These are phyloP conservation scores for Sesamia inferens DNA, from an alignment of 2,888 invertebrate species.

Conservation along the genomic window DNA sequence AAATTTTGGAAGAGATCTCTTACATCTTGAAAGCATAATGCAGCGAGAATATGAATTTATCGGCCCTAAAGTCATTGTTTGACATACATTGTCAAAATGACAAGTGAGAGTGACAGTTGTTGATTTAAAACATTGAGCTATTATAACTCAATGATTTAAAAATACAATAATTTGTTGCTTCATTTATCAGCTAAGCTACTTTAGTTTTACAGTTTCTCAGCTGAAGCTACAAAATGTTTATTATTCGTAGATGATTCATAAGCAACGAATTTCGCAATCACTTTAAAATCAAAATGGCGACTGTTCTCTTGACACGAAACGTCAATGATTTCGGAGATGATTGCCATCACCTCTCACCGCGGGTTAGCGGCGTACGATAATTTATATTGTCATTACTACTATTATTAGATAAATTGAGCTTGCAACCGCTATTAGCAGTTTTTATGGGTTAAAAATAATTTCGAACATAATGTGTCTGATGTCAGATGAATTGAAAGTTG, in stretches of 20 bases:
- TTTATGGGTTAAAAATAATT: slow-evolving; percentile 6
- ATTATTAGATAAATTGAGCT: slow-evolving; percentile 65
- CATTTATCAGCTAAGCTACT: neutral
- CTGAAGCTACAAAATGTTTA: neutral
- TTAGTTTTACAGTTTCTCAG: neutral
- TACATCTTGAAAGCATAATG: neutral
- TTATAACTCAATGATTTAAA: no score
- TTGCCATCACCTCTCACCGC: slow-evolving; percentile 62
- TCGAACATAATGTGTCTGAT: neutral
- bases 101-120: neutral
- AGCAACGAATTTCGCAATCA: slow-evolving; percentile 1
- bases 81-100: neutral
- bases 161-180: neutral
- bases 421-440: slow-evolving; percentile 71
- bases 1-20: neutral
- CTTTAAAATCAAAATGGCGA: slow-evolving; percentile 36
- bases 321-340: slow-evolving; percentile 64
- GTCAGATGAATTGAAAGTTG: neutral
- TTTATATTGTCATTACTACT: slow-evolving; percentile 70
- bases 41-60: neutral
- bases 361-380: slow-evolving; percentile 56
- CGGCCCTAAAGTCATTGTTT: neutral
- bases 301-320: slow-evolving; percentile 56
- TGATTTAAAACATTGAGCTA: no score
- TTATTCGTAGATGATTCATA: neutral